phyloP scores from a whole-genome alignment of 2,888 invertebrate genomes.

The Syrista parreyssii region DNA sequence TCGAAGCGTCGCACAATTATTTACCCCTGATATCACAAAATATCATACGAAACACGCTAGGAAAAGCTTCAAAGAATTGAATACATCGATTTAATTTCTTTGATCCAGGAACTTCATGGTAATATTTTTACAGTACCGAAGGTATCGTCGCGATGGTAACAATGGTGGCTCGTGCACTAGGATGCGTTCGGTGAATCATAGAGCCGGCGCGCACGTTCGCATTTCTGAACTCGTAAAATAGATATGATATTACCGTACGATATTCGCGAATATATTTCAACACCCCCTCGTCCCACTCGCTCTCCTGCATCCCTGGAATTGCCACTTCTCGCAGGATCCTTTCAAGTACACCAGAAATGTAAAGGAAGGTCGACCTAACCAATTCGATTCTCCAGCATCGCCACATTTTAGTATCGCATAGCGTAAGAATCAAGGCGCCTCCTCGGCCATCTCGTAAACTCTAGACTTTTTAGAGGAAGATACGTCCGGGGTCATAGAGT shows the following conservation, averaged over 20 bases:
- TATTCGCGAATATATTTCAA: constrained; percentile 24
- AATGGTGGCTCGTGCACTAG: background rate
- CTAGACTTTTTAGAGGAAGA: constrained; percentile 31
- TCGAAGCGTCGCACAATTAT: no score
- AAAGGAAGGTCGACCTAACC: constrained; percentile 13
- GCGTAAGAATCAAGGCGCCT: constrained; percentile 40
- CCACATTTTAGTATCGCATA: constrained; percentile 37
- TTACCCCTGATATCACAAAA: no score
- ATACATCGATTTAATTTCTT: no score
- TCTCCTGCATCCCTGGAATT: no score
- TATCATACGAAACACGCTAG: no score
- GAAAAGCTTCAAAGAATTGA: no score
- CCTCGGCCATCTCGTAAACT: constrained; percentile 39
- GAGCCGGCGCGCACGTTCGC: constrained; percentile 21
- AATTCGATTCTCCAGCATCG: constrained; percentile 31
- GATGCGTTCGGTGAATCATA: constrained; percentile 36
- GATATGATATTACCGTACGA: constrained; percentile 36
- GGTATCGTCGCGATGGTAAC: constrained; percentile 24
- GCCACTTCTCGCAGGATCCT: no score
- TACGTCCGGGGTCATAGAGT: constrained; percentile 26
- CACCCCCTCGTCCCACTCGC: constrained; percentile 13
- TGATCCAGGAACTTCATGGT: constrained; percentile 7
- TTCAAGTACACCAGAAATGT: background rate
- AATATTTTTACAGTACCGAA: constrained; percentile 17
- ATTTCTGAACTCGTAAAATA: constrained; percentile 37